A percentile compares a stretch with the other conserved stretches of the same genome.
Conservation (phyloP, 2,113 vertebrate species). For the Podocnemis expansa region DNA sequence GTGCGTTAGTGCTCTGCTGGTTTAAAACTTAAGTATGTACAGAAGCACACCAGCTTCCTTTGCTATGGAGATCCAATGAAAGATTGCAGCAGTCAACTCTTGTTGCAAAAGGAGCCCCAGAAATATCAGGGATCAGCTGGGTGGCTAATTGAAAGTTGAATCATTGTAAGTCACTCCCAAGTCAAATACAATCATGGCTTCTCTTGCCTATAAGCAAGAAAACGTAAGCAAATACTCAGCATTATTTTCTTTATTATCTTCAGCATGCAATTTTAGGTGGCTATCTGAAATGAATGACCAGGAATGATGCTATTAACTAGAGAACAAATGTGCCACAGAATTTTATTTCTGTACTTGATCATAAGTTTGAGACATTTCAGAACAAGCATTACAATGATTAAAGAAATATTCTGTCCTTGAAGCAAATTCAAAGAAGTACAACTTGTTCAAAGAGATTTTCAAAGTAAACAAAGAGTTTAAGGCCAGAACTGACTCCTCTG, state of each 20-base stretch:
- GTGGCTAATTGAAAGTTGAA: neutral
- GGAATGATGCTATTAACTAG: neutral
- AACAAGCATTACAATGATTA: slow-evolving; percentile 20
- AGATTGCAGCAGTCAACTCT: neutral
- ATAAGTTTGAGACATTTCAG: slow-evolving; percentile 16
- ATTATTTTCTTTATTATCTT: neutral
- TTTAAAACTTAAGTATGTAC: neutral
- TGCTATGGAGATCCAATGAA: fast-evolving
- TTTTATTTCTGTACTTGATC: slow-evolving; percentile 31
- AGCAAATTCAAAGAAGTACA: neutral
- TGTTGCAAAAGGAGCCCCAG: neutral
- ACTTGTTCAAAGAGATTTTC: slow-evolving; percentile 20
- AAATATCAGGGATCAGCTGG: neutral
- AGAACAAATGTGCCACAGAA: neutral
- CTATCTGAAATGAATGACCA: neutral
- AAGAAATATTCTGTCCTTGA: slow-evolving; percentile 50
- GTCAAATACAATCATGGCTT: neutral
- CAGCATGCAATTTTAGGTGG: neutral
- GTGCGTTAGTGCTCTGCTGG: neutral
- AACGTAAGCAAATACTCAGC: neutral
- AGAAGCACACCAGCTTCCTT: neutral
- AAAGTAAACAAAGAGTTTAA: slow-evolving; percentile 67
- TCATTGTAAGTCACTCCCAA: neutral
- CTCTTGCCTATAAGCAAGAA: neutral
- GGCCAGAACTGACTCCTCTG: slow-evolving; percentile 53